These are phyloP conservation scores for Brachionus manjavacas DNA, from an alignment of 1,140 invertebrate genomes.

Conservation along the genomic window DNA sequence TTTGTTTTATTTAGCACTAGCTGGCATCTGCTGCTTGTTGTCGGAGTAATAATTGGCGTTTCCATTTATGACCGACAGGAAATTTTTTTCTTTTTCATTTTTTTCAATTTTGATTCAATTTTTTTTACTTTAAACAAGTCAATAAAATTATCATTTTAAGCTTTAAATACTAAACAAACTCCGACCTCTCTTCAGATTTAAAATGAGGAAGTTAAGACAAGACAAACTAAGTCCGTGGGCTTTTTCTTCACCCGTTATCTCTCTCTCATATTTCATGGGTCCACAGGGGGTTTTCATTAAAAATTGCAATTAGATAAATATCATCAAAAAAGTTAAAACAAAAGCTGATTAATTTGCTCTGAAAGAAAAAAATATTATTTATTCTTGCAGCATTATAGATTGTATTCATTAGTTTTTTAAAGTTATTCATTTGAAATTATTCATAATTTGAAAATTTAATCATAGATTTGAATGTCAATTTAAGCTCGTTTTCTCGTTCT, in stretches of 20 bases:
- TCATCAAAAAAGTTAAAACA: neutral
- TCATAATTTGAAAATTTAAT: conserved; percentile 2
- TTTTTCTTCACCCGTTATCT: neutral
- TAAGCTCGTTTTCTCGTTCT: neutral
- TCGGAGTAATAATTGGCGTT: no score
- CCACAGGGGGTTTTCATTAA: neutral
- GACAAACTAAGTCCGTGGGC: no score
- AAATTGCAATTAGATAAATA: neutral
- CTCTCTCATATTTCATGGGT: neutral
- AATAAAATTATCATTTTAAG: no score
- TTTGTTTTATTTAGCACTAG: no score
- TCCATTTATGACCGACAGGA: no score
- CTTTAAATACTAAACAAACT: no score
- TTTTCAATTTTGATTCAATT: no score
- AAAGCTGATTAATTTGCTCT: conserved; percentile 1
- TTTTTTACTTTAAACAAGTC: no score
- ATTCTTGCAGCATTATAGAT: neutral
- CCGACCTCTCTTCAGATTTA: no score
- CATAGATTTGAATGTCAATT: neutral
- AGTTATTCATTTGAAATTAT: neutral
- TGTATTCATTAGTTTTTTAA: neutral
- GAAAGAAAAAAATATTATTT: neutral
- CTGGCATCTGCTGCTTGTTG: no score
- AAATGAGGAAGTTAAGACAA: no score
- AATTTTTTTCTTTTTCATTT: no score